Conservation (phyloP, 2,888 invertebrate species). For the Eledona agricola region DNA sequence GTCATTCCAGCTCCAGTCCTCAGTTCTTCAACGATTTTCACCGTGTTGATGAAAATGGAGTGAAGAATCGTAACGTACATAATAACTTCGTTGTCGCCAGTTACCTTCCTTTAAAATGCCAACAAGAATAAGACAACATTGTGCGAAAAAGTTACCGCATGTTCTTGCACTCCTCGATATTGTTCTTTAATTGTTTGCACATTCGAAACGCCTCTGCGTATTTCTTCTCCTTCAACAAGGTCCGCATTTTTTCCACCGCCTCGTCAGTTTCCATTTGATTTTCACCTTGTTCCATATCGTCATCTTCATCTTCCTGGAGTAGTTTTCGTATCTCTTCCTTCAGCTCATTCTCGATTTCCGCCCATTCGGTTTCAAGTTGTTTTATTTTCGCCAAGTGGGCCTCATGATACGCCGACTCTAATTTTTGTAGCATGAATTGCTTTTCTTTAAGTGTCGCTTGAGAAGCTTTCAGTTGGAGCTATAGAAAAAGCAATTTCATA, state of each 20-base stretch:
- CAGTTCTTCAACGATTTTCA: conserved; percentile 30
- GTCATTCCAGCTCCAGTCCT: conserved; percentile 50
- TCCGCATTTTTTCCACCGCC: conserved; percentile 37
- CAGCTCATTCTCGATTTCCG: conserved; percentile 65
- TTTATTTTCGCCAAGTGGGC: conserved; percentile 63
- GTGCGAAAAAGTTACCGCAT: conserved; percentile 1
- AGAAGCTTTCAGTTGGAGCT: conserved; percentile 61
- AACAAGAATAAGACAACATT: not conserved
- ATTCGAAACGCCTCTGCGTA: conserved; percentile 65
- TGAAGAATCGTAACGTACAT: conserved; percentile 45
- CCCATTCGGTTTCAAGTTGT: conserved; percentile 64
- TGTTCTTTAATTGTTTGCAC: conserved; percentile 31
- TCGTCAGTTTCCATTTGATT: conserved; percentile 36
- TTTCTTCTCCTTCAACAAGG: conserved; percentile 62
- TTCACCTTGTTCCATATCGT: conserved; percentile 43
- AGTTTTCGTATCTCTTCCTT: conserved; percentile 65
- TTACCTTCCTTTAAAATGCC: conserved; percentile 19
- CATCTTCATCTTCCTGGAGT: conserved; percentile 56
- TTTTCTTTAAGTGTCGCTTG: conserved; percentile 70
- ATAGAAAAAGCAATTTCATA: conserved; percentile 47
- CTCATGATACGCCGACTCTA: conserved; percentile 68
- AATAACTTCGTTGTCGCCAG: conserved; percentile 38
- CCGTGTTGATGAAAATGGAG: conserved; percentile 44
- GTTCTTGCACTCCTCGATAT: conserved; percentile 8
- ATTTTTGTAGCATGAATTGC: conserved; percentile 49